Base-by-base conservation (phyloP, 2,888 invertebrate species). In the Andrena haemorrhoa region DNA sequence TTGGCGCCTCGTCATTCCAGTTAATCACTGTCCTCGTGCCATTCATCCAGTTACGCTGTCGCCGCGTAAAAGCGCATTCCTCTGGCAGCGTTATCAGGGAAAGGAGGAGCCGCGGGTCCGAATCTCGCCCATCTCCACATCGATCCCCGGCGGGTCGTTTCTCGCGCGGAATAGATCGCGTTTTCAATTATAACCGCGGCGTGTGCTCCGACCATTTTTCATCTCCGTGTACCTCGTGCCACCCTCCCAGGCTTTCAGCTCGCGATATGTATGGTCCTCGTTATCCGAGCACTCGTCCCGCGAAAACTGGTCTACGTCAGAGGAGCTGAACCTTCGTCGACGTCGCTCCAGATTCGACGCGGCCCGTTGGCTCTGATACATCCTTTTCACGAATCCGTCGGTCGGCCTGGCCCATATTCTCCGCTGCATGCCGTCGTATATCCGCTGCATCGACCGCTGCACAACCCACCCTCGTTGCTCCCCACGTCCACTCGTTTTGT, bases 401-500 rank as follows among this genome's bases (percentile, higher is more conserved):
- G 61, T 65, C 23, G 47, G 66, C 47, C 63, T 80, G 84, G 70
- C 82, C 79, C 70, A 84, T 76, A 84, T 85, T 75, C 65, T 41
- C 61, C 47, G 63, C 58, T 8, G 71, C 60, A 74, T 31, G 33
- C 41, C 33, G 51, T 10, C 29, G 73, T 64, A 49, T 63, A 60
- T 66, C 71, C 71, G 64, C 65, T 69, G 82, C 69, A 78, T 83
- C 83, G 81, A 83, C 61, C 83, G 33, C 49, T 26, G 63, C 69
- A 47, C 4, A 23, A 60, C 31, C 73, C 31, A 20, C 35, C 29
- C 16, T 47, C 33, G 60, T 41, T 41, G 20, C 26, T 53, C 58
- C 31, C 29, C 65, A 26, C 29, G 7, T 20, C 58, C 10, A 58
- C 73, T 86, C 71, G 81, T 88, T 85, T 87, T 87, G 81, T 80